phyloP scores from a whole-genome alignment of 1,140 invertebrate genomes.

The Protaetia brevitarsis region DNA sequence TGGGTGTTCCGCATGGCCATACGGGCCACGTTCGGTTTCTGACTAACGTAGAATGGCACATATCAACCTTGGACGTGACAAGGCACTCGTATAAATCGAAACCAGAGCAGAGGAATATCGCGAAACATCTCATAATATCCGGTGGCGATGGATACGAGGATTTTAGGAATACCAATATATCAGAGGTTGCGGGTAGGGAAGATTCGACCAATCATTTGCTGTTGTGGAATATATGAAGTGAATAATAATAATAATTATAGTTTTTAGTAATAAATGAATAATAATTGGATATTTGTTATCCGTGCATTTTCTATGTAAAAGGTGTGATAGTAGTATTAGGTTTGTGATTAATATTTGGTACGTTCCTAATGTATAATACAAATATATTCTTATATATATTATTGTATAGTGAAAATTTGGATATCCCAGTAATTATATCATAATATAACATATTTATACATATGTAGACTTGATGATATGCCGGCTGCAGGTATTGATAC shows the following conservation, averaged over 20 bases:
- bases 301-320: slow-evolving; percentile 42
- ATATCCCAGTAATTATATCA: not conserved
- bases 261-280: no score
- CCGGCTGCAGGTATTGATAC: no score
- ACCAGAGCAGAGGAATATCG: slow-evolving; percentile 50
- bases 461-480: no score
- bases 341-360: slow-evolving; percentile 26
- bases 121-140: slow-evolving; percentile 80
- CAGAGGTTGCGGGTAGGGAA: slow-evolving; percentile 86
- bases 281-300: slow-evolving; percentile 36
- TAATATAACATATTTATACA: slow-evolving; percentile 12
- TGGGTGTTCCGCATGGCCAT: slow-evolving; percentile 89
- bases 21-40: slow-evolving; percentile 95
- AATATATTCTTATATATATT: slow-evolving; percentile 1
- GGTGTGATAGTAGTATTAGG: slow-evolving; percentile 44
- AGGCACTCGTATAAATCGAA: slow-evolving; percentile 48
- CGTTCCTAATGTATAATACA: slow-evolving; percentile 22
- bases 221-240: slow-evolving; percentile 71
- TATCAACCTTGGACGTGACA: slow-evolving; percentile 46
- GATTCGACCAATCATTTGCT: slow-evolving; percentile 95
- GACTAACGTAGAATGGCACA: slow-evolving; percentile 73
- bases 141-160: slow-evolving; percentile 97
- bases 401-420: not conserved
- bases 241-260: not conserved
- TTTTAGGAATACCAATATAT: slow-evolving; percentile 73